A percentile compares a stretch with the other conserved stretches of the same genome.
Evolutionary conservation across 2,113 vertebrate genomes (phyloP).

Genomic region (Lepidothrix coronata): DNA sequence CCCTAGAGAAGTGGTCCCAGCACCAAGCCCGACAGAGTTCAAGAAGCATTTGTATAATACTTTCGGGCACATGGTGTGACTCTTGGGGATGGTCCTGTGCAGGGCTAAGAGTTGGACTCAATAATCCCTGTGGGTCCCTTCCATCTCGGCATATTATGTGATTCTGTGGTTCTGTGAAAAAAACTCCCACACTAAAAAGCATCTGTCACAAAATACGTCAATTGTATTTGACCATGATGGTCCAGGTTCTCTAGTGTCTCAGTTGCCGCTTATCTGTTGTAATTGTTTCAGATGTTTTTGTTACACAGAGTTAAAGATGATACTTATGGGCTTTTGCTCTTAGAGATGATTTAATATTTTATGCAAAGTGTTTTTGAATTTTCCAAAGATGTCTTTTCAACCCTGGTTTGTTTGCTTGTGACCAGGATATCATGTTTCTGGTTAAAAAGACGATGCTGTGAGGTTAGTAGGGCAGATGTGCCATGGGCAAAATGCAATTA

Average conservation of each 20-base stretch:
- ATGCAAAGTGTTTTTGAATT: not conserved
- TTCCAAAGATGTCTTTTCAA: not conserved
- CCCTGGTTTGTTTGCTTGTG: not conserved
- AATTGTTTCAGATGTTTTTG: not conserved
- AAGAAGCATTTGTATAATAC: not conserved
- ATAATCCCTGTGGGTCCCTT: not conserved
- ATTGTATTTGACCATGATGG: not conserved
- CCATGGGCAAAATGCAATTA: not conserved
- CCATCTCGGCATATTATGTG: not conserved
- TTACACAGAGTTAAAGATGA: not conserved
- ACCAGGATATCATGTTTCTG: not conserved
- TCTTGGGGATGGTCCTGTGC: not conserved
- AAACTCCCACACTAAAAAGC: not conserved
- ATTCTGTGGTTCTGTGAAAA: not conserved
- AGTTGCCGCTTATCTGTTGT: not conserved
- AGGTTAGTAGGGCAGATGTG: not conserved
- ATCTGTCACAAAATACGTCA: not conserved
- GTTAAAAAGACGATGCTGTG: not conserved
- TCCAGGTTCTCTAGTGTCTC: not conserved
- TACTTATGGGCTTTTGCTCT: not conserved
- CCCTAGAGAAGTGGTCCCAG: not conserved
- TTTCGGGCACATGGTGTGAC: not conserved
- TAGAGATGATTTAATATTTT: not conserved
- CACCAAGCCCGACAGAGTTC: not conserved
- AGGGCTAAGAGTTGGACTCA: too few species aligned